Base-by-base conservation (phyloP, 2,113 vertebrate genomes). In the Rhynchopsitta pachyrhyncha region DNA sequence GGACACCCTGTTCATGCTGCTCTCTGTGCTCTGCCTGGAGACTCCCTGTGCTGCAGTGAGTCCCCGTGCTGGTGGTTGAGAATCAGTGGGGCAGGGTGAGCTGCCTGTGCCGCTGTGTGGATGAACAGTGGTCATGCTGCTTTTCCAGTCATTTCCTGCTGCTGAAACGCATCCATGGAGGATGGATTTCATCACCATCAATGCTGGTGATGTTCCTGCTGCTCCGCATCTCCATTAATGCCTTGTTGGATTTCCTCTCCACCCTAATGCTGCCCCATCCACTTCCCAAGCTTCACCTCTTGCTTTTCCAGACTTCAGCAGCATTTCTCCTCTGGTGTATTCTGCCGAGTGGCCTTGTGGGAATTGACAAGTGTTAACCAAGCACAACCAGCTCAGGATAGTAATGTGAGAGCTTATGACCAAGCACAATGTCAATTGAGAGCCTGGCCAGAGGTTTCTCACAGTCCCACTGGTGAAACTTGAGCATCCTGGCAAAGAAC, bases 281-380 rank as follows among this genome's bases (percentile, higher is more conserved):
- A 0, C 33, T 57, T 67, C 41, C 71, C 8, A 1, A 33, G 41
- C 35, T 78, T 17, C 39, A 59, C 13, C 24, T 33, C 57, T 49
- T 39, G 35, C 42, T 77, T 27, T 62, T 59, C 33, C 71, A 44
- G 39, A 28, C 42, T 44, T 73, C 52, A 49, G 79, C 66, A 90
- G 13, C 31, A 2, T 76, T 86, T 17, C 9, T 67, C 16, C 42
- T 52, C 29, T 31, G 17, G n/a, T 83, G n/a, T 28, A 11, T 66
- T 73, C 33, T 66, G 20, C 86, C 44, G 60, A 55, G 31, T 7
- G 17, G 24, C 68, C 3, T 0, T 24, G 33, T 0, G 2, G 49
- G n/a, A 42, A 46, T 33, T 49, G 46, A n/a, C 90, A 69, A 24
- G 19, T 27, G 52, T 47, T 22, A 52, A 39, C 50, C 57, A 79